Evolutionary conservation across 1,140 invertebrate species (phyloP).

Genomic region (Fopius arisanus): DNA sequence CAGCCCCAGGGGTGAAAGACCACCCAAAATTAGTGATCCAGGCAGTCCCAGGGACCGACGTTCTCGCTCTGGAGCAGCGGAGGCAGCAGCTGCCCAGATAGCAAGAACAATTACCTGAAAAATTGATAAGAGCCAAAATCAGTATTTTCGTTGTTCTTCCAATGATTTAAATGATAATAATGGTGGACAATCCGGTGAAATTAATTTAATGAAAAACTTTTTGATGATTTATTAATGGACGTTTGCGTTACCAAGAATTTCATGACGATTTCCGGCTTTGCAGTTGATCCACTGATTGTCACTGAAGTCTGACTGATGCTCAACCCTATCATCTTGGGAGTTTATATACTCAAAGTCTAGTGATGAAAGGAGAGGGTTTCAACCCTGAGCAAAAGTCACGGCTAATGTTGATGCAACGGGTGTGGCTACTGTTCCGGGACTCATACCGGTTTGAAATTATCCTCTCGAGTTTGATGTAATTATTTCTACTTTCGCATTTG

Average conservation of each 20-base stretch:
- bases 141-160: too few relatives aligned
- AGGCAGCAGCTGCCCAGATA: constrained; percentile 16
- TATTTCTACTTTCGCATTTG: not conserved
- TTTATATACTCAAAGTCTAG: not conserved
- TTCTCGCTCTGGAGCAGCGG: constrained; percentile 38
- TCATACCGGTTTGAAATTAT: not conserved
- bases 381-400: constrained; percentile 5
- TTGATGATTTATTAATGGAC: not conserved
- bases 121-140: not conserved
- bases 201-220: not conserved
- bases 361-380: not conserved
- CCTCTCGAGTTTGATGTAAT: not conserved
- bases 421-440: not conserved
- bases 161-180: too few relatives aligned
- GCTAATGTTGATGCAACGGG: not conserved
- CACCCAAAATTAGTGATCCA: constrained; percentile 30
- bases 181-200: too few relatives aligned
- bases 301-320: constrained; percentile 28
- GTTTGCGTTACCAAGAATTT: constrained; percentile 38
- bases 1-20: not conserved
- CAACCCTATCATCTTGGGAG: not conserved
- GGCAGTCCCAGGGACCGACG: constrained; percentile 40
- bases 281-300: constrained; percentile 16
- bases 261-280: constrained; percentile 33
- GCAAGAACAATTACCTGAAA: constrained; percentile 32